Conservation (phyloP, 1,140 invertebrate genomes). For the Dreissena polymorpha region DNA sequence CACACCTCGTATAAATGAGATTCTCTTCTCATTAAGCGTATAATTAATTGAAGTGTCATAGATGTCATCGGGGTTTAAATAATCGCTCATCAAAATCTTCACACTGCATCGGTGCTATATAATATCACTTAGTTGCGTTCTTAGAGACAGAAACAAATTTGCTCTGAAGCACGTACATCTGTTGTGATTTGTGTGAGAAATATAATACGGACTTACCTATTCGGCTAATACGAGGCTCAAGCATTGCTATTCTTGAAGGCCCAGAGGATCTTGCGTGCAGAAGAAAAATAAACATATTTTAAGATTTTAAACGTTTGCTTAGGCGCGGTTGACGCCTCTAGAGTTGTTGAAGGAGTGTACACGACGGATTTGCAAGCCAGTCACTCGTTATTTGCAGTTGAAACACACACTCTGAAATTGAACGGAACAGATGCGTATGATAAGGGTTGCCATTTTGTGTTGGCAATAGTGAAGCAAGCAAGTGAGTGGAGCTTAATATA, state of each 20-base stretch:
- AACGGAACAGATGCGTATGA: not conserved
- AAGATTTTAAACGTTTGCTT: slow-evolving; percentile 43
- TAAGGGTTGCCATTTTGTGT: slow-evolving; percentile 3
- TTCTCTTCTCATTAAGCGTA: no score
- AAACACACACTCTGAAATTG: slow-evolving; percentile 2
- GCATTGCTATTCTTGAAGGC: not conserved
- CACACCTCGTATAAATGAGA: not conserved
- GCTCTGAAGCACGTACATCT: not conserved
- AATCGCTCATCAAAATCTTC: not conserved
- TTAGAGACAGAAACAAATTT: no score
- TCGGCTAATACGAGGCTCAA: slow-evolving; percentile 36
- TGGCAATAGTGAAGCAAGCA: not conserved
- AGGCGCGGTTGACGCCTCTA: slow-evolving; percentile 23
- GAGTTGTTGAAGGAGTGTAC: not conserved
- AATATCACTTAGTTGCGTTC: no score
- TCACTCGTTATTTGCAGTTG: not conserved
- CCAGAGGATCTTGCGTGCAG: not conserved
- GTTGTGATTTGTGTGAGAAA: slow-evolving; percentile 24
- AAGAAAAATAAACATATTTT: slow-evolving; percentile 50
- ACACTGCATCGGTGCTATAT: not conserved
- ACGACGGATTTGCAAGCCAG: not conserved
- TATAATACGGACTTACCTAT: slow-evolving; percentile 46
- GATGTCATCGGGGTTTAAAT: not conserved
- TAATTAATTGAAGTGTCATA: not conserved
- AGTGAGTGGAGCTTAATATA: no score